A percentile compares a stretch with the other conserved stretches of the same genome.
Evolutionary conservation across 2,797 vertebrate genomes (phyloP).

Genomic region (Peromyscus eremicus): DNA sequence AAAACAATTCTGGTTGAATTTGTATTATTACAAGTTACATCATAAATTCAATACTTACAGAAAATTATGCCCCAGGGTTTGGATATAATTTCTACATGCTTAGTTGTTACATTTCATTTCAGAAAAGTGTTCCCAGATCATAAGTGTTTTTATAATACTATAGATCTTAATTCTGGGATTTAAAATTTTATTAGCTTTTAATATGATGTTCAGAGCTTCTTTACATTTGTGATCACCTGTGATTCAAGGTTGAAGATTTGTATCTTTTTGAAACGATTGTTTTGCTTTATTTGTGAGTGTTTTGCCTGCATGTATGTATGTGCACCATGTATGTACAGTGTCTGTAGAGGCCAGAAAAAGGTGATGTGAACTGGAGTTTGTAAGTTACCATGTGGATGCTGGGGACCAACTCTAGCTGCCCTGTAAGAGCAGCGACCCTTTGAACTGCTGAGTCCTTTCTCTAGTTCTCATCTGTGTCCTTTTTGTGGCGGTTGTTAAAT

Average conservation of each 20-base stretch:
- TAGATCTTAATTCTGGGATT: not conserved
- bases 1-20: constrained; percentile 39
- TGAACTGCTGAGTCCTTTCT: not conserved
- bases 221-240: constrained; percentile 21
- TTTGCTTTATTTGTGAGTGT: not conserved
- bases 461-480: not conserved
- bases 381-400: not conserved
- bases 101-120: constrained; percentile 33
- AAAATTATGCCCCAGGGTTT: constrained; percentile 16
- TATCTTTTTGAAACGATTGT: not conserved
- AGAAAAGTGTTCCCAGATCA: constrained; percentile 16
- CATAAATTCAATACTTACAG: constrained; percentile 59
- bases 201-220: not conserved
- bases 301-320: not conserved
- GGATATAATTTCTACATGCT: not conserved
- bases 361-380: not conserved
- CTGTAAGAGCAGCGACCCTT: not conserved
- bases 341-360: not conserved
- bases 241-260: not conserved
- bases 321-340: not conserved
- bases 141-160: not conserved
- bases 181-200: constrained; percentile 28
- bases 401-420: too few relatives aligned
- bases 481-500: not conserved
- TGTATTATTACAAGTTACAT: not conserved